Base-by-base conservation (phyloP, 2,888 invertebrate genomes). In the Monoplex corrugatus region DNA sequence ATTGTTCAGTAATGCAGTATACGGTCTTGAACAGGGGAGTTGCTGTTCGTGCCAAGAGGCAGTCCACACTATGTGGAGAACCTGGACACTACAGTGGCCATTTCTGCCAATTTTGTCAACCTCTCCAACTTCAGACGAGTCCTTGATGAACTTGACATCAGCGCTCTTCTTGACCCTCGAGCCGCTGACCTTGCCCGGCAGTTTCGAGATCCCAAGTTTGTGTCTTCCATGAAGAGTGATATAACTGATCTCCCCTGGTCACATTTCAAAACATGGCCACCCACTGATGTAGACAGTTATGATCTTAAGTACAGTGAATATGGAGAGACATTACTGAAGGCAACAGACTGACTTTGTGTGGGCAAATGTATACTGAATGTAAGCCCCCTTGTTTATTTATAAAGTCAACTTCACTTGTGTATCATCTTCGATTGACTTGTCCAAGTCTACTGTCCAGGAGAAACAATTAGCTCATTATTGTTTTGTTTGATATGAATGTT, bases 51-150 rank as follows among this genome's bases (percentile, higher is more conserved):
- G 3, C 95, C 95, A 32, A 93, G 94, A 63, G 95, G 95, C 32
- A 94, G 94, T 87, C 95, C 95, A 8, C 95, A 95, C 89, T 91
- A 93, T 82, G 95, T 95, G 23, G 93, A 95, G 86, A 95, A 95
- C 87, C 89, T 95, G 72, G 94, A 94, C 86, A 90, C 90, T 35
- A 93, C 94, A 0, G 84, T 95, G 32, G 95, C 95, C n/a, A 94
- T 95, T 68, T 95, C 95, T n/a, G 94, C 93, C 35, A 95, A 95
- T 90, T 94, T 94, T 93, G 95, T 95, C 8, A 94, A 95, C 89
- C 90, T 93, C 8, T 94, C 95, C 35, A 95, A 95, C 90, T 91
- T 94, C 50, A 84, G 90, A 8, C 86, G 90, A 28, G 95, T 94
- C 0, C 91, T 92, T 90, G 89, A 93, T 32, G 95, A 95, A 88